phyloP scores from a whole-genome alignment of 1,140 invertebrate species.

The Hypsibius dujardini region DNA sequence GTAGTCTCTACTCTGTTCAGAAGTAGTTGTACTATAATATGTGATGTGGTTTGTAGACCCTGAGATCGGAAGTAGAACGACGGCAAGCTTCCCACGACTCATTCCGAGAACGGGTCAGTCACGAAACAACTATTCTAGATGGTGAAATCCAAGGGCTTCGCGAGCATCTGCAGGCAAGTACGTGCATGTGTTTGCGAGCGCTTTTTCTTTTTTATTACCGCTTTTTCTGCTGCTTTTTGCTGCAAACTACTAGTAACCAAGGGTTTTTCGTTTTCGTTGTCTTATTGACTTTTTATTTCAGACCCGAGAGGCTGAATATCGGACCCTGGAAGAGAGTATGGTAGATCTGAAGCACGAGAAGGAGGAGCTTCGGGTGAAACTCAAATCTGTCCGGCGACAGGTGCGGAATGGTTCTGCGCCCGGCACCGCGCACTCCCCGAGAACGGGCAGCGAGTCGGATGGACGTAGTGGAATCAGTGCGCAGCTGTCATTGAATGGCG shows the following conservation, averaged over 20 bases:
- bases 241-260: not conserved
- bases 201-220: not conserved
- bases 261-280: too few relatives aligned
- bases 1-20: too few relatives aligned
- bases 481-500: not conserved
- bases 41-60: not conserved
- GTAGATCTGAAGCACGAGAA: not conserved
- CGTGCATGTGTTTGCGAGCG: not conserved
- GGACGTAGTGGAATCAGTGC: not conserved
- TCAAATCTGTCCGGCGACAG: not conserved
- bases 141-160: slow-evolving; percentile 1
- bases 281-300: not conserved
- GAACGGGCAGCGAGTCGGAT: not conserved
- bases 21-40: too few relatives aligned
- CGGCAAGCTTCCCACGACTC: not conserved
- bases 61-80: not conserved
- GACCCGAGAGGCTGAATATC: slow-evolving; percentile 2
- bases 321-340: not conserved
- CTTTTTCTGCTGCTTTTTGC: not conserved
- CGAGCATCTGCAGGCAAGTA: slow-evolving; percentile 15
- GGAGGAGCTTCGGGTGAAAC: not conserved
- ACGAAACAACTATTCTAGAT: not conserved
- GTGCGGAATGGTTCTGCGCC: not conserved
- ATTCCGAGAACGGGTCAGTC: slow-evolving; percentile 10
- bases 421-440: not conserved